Evolutionary conservation across 2,888 invertebrate species (phyloP), one percentile per base, ranked within the genome.

Genomic region (Melanostoma mellinum): DNA sequence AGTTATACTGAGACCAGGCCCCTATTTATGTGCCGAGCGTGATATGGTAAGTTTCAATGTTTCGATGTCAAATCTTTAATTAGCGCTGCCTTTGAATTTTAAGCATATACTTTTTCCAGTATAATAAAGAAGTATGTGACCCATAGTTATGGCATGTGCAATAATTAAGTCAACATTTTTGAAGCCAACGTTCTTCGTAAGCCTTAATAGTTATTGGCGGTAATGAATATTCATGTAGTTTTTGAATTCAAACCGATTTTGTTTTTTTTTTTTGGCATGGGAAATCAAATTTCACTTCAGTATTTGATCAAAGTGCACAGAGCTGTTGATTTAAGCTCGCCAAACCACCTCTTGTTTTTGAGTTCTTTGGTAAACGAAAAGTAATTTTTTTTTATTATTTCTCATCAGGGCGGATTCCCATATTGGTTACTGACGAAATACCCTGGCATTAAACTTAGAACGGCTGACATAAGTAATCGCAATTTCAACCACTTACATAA

Each of bases 11-110:
- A 92, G 98, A 35, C 95, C 97, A 0, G 98, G 98, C 0, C 98
- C 98, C 0, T 98, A 97, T 88, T 97, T 98, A 86, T 97, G 97
- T 90, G 97, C 96, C 9, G 98, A 98, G 92, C 94, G 97, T 91
- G 98, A 98, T 87, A 91, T 94, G 91, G 93, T 93, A 89, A 86
- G 85, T 58, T 20, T 32, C 30, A 0, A 6, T 2, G 50, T 40
- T 50, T 53, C 55, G n/a, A n/a, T n/a, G n/a, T n/a, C n/a, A n/a
- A n/a, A n/a, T n/a, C 55, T 56, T 67, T 58, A 67, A 52, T 56
- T 38, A 50, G 63, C 33, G 63, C 32, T 3, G 9, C 30, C 44
- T 55, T 40, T 36, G 72, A 56, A 10, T 46, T 48, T 50, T 36
- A 35, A 61, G 48, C 30, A 0, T 20, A 20, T 20, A n/a, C n/a